A percentile compares a stretch with the other conserved stretches of the same genome.
phyloP scores from a whole-genome alignment of 2,113 vertebrate species.

The Cavia porcellus region DNA sequence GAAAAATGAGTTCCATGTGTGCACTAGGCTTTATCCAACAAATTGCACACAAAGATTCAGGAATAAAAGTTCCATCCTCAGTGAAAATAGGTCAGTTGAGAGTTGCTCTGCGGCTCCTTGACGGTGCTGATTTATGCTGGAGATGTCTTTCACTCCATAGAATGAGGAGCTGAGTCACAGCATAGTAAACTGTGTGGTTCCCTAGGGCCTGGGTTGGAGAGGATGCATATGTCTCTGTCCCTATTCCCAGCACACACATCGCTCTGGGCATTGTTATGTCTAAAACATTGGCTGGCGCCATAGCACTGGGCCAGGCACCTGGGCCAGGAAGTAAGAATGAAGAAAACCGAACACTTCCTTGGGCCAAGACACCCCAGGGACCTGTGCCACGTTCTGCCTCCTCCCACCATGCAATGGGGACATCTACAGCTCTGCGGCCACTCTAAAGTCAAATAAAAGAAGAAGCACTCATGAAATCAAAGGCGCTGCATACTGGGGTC shows the following conservation, averaged over 20 bases:
- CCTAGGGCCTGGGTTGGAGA: not conserved
- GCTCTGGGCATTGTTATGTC: not conserved
- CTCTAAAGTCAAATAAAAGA: not conserved
- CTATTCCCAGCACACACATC: not conserved
- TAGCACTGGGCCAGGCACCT: too few relatives aligned
- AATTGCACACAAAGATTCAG: not conserved
- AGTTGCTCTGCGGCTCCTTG: not conserved
- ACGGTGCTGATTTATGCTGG: not conserved
- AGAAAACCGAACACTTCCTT: not conserved
- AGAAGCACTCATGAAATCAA: not conserved
- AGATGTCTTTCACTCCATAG: not conserved
- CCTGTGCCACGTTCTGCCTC: not conserved
- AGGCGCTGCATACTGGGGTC: rapidly evolving
- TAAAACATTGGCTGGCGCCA: not conserved
- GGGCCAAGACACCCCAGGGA: not conserved
- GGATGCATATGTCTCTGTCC: not conserved
- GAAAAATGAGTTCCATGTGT: constrained; percentile 4
- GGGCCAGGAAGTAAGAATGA: not conserved
- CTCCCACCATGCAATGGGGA: not conserved
- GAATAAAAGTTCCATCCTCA: not conserved
- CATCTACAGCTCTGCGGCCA: rapidly evolving
- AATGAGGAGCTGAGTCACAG: not conserved
- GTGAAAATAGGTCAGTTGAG: not conserved
- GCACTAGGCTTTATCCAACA: not conserved
- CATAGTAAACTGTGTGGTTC: not conserved